Conservation (phyloP, 2,888 invertebrate species). For the Eudasyphora cyanicolor region DNA sequence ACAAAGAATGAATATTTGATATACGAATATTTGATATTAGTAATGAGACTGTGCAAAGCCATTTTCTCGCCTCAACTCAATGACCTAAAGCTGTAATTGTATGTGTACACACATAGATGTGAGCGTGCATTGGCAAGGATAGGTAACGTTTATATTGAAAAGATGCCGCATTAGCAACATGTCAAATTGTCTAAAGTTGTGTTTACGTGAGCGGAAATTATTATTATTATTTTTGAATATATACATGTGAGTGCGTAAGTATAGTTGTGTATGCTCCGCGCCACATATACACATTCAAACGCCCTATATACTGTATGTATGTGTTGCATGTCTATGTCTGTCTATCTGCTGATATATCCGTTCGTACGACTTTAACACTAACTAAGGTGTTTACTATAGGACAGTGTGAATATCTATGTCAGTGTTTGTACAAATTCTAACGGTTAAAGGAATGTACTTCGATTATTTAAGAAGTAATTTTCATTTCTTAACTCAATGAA, state of each 20-base stretch:
- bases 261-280: neutral
- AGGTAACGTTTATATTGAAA: conserved; percentile 48
- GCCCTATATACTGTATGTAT: neutral
- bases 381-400: neutral
- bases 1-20: too few relatives aligned
- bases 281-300: neutral
- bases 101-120: neutral
- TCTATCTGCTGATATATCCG: neutral
- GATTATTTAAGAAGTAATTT: conserved; percentile 38
- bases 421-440: too few relatives aligned
- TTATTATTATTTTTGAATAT: conserved; percentile 46
- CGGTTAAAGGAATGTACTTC: too few relatives aligned
- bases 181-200: conserved; percentile 63
- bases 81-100: too few relatives aligned
- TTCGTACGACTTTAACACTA: neutral
- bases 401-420: conserved; percentile 12
- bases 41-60: too few relatives aligned
- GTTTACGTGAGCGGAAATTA: conserved; percentile 63
- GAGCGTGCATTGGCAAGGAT: neutral
- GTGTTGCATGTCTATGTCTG: neutral
- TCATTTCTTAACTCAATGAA: too few relatives aligned
- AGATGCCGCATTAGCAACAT: conserved; percentile 61
- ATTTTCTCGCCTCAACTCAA: too few relatives aligned
- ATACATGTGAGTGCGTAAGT: neutral
- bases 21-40: too few relatives aligned